These are phyloP conservation scores for Marasmarcha lunaedactyla DNA, from an alignment of 2,888 invertebrate genomes.

Conservation along the genomic window DNA sequence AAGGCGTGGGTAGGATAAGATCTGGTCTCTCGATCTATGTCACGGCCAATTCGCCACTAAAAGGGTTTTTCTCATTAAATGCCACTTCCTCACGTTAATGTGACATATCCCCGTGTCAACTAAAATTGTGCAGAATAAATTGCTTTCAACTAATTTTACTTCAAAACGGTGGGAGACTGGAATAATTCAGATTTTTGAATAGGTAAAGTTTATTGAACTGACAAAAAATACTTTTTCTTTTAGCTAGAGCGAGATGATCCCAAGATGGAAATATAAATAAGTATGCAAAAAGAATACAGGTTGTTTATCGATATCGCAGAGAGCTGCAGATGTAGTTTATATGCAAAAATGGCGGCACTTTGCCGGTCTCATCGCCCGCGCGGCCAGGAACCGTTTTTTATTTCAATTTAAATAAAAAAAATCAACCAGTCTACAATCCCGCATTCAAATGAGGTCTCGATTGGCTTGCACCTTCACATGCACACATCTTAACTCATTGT, in stretches of 20 bases:
- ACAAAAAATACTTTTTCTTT: too few species aligned
- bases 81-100: conserved; percentile 30
- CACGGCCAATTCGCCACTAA: conserved; percentile 37
- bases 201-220: too few species aligned
- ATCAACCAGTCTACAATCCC: conserved; percentile 33
- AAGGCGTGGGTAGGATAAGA: conserved; percentile 45
- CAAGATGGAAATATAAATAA: too few species aligned
- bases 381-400: conserved; percentile 25
- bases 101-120: background rate
- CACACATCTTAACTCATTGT: too few species aligned
- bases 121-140: background rate
- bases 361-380: conserved; percentile 29
- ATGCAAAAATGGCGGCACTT: conserved; percentile 17
- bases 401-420: conserved; percentile 28
- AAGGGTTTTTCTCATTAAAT: conserved; percentile 32
- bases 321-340: conserved; percentile 3
- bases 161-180: too few species aligned
- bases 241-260: too few species aligned
- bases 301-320: too few species aligned
- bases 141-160: background rate
- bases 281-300: too few species aligned
- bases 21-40: conserved; percentile 34
- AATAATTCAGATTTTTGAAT: too few species aligned
- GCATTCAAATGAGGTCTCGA: conserved; percentile 44
- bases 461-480: conserved; percentile 34